A percentile compares a stretch with the other conserved stretches of the same genome.
Conservation (phyloP, 1,140 invertebrate species). For the Nixonia krombeini region DNA sequence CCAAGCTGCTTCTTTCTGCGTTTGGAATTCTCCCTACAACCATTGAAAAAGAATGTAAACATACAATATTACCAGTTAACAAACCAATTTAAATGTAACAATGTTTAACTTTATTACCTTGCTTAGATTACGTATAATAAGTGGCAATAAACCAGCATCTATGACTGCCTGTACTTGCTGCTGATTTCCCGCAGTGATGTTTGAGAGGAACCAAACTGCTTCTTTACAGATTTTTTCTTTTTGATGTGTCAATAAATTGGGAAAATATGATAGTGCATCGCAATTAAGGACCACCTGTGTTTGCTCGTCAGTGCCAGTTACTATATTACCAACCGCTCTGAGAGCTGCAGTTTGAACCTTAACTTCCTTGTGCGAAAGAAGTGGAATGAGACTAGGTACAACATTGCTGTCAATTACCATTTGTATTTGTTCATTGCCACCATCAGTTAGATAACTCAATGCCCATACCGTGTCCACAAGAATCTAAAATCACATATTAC, state of each 20-base stretch:
- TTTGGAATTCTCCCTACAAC: conserved; percentile 99
- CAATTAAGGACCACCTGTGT: conserved; percentile 81
- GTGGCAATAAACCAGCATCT: conserved; percentile 92
- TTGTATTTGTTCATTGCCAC: conserved; percentile 98
- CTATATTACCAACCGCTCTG: conserved; percentile 98
- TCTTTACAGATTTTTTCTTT: conserved; percentile 92
- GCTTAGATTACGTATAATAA: conserved; percentile 92
- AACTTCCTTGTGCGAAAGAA: conserved; percentile 95
- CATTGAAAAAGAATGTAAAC: too few relatives aligned
- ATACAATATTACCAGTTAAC: too few relatives aligned
- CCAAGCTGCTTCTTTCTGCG: conserved; percentile 99
- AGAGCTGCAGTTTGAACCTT: conserved; percentile 98
- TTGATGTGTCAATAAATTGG: conserved; percentile 88
- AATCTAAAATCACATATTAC: conserved; percentile 78
- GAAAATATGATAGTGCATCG: conserved; percentile 93
- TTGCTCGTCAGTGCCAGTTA: conserved; percentile 98
- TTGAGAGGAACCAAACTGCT: conserved; percentile 99
- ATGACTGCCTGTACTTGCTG: conserved; percentile 98
- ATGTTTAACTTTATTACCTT: conserved; percentile 67
- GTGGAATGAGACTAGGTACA: conserved; percentile 93
- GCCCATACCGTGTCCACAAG: conserved; percentile 99
- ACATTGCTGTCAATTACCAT: conserved; percentile 98
- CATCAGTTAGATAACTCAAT: conserved; percentile 98
- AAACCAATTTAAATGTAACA: conserved; percentile 23
- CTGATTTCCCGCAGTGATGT: conserved; percentile 98